Base-by-base conservation (phyloP, 2,113 vertebrate species). In the Rousettus leschenaultii region DNA sequence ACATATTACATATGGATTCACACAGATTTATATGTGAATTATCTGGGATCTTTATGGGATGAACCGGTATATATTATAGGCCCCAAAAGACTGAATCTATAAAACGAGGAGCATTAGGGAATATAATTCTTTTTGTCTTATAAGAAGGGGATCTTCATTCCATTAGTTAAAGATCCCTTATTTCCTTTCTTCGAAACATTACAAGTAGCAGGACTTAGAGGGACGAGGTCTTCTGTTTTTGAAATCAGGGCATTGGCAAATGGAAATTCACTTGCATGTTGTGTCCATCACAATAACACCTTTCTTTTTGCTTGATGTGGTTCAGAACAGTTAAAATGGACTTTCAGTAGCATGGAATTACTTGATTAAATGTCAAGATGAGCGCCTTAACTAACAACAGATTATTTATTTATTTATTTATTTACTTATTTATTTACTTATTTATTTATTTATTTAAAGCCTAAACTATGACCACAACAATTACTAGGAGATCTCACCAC, bases 281-380 rank as follows among this genome's bases (percentile, higher is more conserved):
- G 84, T 91, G 19, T 70, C 92, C 97, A 38, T 90, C 78, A 83
- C 97, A 97, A 94, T 91, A 88, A 97, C 11, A 45, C 89, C 61
- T 98, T 86, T 97, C 78, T 83, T 89, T 97, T 97, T 89, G 96
- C 97, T 96, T 73, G 84, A 48, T 95, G 94, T 96, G 96, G 35
- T 94, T 98, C 61, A 92, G 96, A 90, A 95, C 93, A 96, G 63
- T 97, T 98, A 96, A 97, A 95, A 96, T 95, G 97, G 96, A 96
- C 96, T 94, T 97, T 96, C 96, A 91, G 96, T 98, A 98, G 98
- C 97, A 96, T 97, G 97, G 33, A 95, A 57, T 97, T 96, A 63
- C 96, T 96, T 97, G 71, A 7, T 93, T 96, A 71, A 90, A 91
- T 93, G 68, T 66, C 68, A 0, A 90, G 73, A 82, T 95, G 95